phyloP scores from a whole-genome alignment of 2,888 invertebrate species.

The Sipunculus nudus region DNA sequence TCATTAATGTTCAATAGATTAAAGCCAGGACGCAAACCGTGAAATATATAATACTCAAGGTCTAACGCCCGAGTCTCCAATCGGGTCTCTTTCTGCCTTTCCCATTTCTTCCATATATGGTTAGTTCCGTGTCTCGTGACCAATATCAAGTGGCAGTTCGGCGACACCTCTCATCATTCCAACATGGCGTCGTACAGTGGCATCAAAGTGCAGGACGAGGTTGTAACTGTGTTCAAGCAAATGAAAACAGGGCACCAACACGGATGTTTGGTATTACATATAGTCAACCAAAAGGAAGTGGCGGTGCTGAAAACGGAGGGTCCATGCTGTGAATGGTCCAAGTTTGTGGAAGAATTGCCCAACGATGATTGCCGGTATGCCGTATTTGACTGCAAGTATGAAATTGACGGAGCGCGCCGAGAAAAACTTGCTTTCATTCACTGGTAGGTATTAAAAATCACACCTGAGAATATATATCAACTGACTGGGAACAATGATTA shows the following conservation, averaged over 20 bases:
- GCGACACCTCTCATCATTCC: no score
- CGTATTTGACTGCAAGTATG: slow-evolving; percentile 27
- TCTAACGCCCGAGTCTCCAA: no score
- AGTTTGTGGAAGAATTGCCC: slow-evolving; percentile 22
- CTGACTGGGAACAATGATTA: no score
- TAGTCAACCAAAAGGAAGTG: slow-evolving; percentile 9
- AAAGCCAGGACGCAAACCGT: no score
- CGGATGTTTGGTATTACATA: slow-evolving; percentile 18
- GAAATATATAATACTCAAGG: no score
- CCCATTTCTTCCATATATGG: no score
- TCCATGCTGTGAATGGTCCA: slow-evolving; percentile 8
- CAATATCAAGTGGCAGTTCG: no score
- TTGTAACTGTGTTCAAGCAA: slow-evolving; percentile 19
- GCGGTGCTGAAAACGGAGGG: slow-evolving; percentile 14
- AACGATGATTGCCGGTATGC: slow-evolving; percentile 27
- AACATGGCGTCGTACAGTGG: slow-evolving; percentile 25
- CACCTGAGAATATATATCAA: no score
- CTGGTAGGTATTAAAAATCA: slow-evolving; percentile 25
- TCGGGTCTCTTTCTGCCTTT: no score
- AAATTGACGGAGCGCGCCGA: slow-evolving; percentile 16
- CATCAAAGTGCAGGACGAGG: slow-evolving; percentile 20
- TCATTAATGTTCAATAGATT: no score
- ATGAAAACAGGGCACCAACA: slow-evolving; percentile 22
- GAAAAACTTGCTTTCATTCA: slow-evolving; percentile 27
- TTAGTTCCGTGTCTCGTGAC: no score